A percentile compares a stretch with the other conserved stretches of the same genome.
These are phyloP conservation scores for Agapornis canus DNA, from an alignment of 2,797 vertebrate genomes.

Conservation along the genomic window DNA sequence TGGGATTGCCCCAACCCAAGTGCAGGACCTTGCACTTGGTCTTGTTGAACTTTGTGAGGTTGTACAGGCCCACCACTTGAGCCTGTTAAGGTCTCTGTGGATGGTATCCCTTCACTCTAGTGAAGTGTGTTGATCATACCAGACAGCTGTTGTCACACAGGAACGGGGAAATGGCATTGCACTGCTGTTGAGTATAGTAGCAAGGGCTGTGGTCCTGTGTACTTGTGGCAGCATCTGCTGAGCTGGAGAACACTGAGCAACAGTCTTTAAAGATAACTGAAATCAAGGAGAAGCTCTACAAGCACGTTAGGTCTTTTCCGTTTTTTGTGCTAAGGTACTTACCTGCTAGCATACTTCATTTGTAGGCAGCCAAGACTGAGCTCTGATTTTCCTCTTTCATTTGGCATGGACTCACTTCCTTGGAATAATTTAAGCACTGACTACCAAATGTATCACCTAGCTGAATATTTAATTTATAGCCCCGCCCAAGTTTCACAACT, in stretches of 20 bases:
- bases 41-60: neutral
- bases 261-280: neutral
- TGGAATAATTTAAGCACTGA: slow-evolving; percentile 1
- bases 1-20: neutral
- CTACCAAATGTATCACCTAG: neutral
- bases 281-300: neutral
- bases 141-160: neutral
- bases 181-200: neutral
- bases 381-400: neutral
- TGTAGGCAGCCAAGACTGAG: neutral
- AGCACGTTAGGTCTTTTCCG: neutral
- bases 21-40: neutral
- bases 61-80: neutral
- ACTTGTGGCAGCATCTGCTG: neutral
- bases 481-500: slow-evolving; percentile 49
- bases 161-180: neutral
- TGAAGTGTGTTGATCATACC: neutral
- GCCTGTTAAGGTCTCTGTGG: neutral
- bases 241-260: neutral
- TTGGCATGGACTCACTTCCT: neutral
- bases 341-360: neutral
- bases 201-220: neutral
- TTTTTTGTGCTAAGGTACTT: neutral
- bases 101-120: neutral
- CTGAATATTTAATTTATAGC: neutral